Percentiles rank a stretch among this genome's conserved stretches.
These are phyloP conservation scores for Amphimallon solstitiale DNA, from an alignment of 2,888 invertebrate species.

Conservation along the genomic window DNA sequence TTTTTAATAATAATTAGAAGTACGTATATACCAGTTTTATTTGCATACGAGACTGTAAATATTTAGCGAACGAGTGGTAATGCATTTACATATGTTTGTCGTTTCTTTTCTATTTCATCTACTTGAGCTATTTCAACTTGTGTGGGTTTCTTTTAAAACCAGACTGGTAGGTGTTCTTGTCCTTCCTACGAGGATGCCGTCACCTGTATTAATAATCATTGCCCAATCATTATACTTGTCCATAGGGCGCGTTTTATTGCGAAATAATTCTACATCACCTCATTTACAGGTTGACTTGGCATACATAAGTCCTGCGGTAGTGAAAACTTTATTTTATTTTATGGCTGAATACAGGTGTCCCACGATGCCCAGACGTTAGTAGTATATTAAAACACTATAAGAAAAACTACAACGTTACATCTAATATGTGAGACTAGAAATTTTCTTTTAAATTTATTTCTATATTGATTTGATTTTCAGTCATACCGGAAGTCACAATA, in stretches of 20 bases:
- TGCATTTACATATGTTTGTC: constrained; percentile 15
- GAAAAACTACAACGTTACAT: too few relatives aligned
- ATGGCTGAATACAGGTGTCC: too few relatives aligned
- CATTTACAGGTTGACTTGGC: constrained; percentile 20
- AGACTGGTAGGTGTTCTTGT: constrained; percentile 36
- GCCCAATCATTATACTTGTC: constrained; percentile 9
- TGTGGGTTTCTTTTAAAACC: constrained; percentile 36
- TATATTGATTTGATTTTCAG: too few relatives aligned
- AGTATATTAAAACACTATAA: too few relatives aligned
- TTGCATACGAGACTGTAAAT: constrained; percentile 27
- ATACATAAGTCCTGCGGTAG: too few relatives aligned
- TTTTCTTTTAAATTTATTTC: too few relatives aligned
- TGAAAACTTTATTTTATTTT: too few relatives aligned
- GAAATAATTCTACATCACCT: constrained; percentile 20
- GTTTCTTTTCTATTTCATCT: constrained; percentile 15
- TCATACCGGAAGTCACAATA: too few relatives aligned
- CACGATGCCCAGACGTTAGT: too few relatives aligned
- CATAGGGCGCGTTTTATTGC: constrained; percentile 7
- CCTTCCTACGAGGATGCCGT: constrained; percentile 23
- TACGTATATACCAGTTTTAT: neutral
- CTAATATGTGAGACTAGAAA: too few relatives aligned
- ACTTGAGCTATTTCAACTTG: constrained; percentile 4
- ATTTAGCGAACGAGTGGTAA: constrained; percentile 28
- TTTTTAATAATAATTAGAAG: neutral
- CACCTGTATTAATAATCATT: constrained; percentile 31